Conservation (phyloP, 2,888 invertebrate species). For the Ganaspis brasiliensis region DNA sequence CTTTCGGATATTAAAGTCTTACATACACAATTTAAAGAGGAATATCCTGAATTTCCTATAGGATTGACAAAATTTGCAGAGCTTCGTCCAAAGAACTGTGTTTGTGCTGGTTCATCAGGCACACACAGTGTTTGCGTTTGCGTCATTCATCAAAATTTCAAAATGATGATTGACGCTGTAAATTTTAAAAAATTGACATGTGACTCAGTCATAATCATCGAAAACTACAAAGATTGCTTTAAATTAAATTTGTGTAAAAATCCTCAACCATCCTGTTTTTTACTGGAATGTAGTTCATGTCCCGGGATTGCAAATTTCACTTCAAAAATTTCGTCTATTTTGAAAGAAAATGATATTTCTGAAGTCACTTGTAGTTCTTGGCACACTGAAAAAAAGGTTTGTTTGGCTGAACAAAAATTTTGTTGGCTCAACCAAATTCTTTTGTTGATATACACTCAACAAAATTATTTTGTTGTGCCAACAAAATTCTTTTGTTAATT, state of each 20-base stretch:
- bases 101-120: conserved; percentile 38
- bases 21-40: conserved; percentile 32
- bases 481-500: too few species aligned
- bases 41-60: conserved; percentile 28
- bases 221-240: conserved; percentile 39
- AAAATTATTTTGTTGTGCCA: too few species aligned
- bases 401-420: too few species aligned
- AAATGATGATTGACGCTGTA: conserved; percentile 41
- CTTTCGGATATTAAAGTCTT: conserved; percentile 29
- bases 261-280: not conserved
- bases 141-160: conserved; percentile 45
- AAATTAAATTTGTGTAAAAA: conserved; percentile 32
- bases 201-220: not conserved
- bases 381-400: too few species aligned
- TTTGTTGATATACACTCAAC: too few species aligned
- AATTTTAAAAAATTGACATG: conserved; percentile 10
- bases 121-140: conserved; percentile 47
- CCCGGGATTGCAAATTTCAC: not conserved
- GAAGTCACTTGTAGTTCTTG: conserved; percentile 45
- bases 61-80: conserved; percentile 39
- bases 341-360: conserved; percentile 30
- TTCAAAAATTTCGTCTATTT: not conserved
- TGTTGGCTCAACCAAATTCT: too few species aligned
- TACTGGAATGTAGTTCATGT: not conserved
- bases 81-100: conserved; percentile 39